A percentile compares a stretch with the other conserved stretches of the same genome.
phyloP scores from a whole-genome alignment of 2,797 vertebrate genomes.

The Champsocephalus gunnari region DNA sequence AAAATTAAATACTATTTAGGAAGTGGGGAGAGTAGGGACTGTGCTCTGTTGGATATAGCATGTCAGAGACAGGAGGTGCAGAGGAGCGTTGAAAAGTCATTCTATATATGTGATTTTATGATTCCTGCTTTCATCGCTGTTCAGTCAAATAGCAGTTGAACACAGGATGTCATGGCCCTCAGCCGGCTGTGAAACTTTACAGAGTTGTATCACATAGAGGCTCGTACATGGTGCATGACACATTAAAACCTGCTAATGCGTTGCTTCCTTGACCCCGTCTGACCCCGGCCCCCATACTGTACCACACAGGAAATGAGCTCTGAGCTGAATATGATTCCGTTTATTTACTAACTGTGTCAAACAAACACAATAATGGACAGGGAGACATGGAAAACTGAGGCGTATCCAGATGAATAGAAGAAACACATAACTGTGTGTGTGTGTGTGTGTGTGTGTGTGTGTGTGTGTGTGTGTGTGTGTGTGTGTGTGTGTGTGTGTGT shows the following conservation, averaged over 20 bases:
- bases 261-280: constrained; percentile 34
- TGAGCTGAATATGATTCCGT: not conserved
- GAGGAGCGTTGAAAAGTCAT: constrained; percentile 26
- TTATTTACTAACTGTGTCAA: constrained; percentile 25
- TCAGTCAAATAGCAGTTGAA: constrained; percentile 25
- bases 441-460: constrained; percentile 1
- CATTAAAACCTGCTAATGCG: constrained; percentile 49
- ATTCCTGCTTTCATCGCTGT: constrained; percentile 44
- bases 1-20: constrained; percentile 1
- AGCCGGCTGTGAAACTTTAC: constrained; percentile 28
- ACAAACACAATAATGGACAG: constrained; percentile 8
- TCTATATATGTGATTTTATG: constrained; percentile 35
- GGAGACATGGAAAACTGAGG: not conserved
- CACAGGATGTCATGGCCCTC: constrained; percentile 13
- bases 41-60: not conserved
- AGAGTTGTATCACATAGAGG: constrained; percentile 18
- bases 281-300: constrained; percentile 17
- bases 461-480: not conserved
- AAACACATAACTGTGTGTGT: constrained; percentile 3
- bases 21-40: constrained; percentile 1
- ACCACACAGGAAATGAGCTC: constrained; percentile 30
- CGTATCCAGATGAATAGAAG: not conserved
- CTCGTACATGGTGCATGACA: constrained; percentile 31
- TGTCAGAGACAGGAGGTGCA: constrained; percentile 16
- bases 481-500: not conserved